Base-by-base conservation (phyloP, 30 jellyfish, hydroid and myxozoan species). In the Cassiopea andromeda region DNA sequence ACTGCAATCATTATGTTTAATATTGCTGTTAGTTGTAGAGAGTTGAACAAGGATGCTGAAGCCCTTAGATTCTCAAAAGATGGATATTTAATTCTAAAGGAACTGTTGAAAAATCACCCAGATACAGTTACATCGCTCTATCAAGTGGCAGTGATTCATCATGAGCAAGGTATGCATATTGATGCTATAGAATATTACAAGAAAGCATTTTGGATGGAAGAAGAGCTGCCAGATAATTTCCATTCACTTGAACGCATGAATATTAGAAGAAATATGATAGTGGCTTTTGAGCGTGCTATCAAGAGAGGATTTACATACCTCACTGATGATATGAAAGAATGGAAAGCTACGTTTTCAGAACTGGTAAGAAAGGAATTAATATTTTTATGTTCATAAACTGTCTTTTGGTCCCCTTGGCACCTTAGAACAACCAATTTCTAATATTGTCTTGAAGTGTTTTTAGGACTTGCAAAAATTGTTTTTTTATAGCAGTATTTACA, bases 201-300 rank as follows among this genome's bases (percentile, higher is more conserved):
- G 50, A 82, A 60, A 69, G 91, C 91, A 2, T 82, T 82, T 49
- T 16, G 48, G 44, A 82, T 82, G 91, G 81, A 82, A 50, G 91
- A 82, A 60, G 58, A 69, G 38, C 57, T 82, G 7, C 76, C 87
- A 48, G n/a, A n/a, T 16, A 78, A 78, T 47, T 38, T 48, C 7
- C 83, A 82, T 19, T 69, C 91, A n/a, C 27, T 60, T 43, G 75
- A 38, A 7, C 91, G 91, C 48, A 43, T 13, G 14, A 77, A 69
- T 38, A 82, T 82, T 4, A 60, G 75, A n/a, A 27, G 47, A 16
- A 67, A 2, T 68, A 67, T 82, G 91, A 44, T 69, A 14, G 47
- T 1, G 45, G 91, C 83, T 9, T 82, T 54, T 69, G 76, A 82
- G 8, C 1, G 8, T 9, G 91, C 84, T 14, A 82, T 82, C 18